phyloP scores from a whole-genome alignment of 53 echinoderm and acorn worm species.

The Henricia sp. region DNA sequence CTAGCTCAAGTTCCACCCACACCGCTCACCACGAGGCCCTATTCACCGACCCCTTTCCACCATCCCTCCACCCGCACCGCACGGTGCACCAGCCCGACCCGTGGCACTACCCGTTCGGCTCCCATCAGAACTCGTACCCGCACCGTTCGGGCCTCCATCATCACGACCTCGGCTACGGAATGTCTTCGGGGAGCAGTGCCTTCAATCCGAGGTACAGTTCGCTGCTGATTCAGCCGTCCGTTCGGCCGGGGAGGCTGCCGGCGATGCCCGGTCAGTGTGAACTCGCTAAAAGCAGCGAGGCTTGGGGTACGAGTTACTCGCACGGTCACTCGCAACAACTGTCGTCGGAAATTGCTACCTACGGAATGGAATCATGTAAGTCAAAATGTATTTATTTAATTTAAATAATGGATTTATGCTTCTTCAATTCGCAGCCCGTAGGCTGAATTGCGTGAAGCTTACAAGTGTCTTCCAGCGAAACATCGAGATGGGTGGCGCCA shows the following conservation, averaged over 20 bases:
- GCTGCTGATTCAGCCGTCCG: constrained; percentile 93
- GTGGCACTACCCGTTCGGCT: constrained; percentile 76
- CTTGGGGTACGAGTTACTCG: constrained; percentile 69
- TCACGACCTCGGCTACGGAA: constrained; percentile 91
- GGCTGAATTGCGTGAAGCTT: too few relatives aligned
- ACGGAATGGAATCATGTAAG: constrained; percentile 80
- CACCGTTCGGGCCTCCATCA: constrained; percentile 74
- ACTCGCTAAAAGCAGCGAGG: constrained; percentile 67
- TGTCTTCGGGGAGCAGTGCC: constrained; percentile 70
- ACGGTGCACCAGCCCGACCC: constrained; percentile 66
- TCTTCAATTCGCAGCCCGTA: too few relatives aligned
- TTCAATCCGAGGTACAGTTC: constrained; percentile 97
- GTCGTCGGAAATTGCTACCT: constrained; percentile 65
- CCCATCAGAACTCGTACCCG: constrained; percentile 68
- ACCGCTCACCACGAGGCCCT: constrained; percentile 64
- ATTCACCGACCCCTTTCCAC: constrained; percentile 77
- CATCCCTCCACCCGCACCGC: constrained; percentile 65
- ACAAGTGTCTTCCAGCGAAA: too few relatives aligned
- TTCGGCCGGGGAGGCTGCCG: constrained; percentile 66
- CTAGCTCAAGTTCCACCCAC: constrained; percentile 45
- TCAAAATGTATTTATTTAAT: not conserved
- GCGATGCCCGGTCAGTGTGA: constrained; percentile 90
- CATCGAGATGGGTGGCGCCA: too few relatives aligned
- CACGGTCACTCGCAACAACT: constrained; percentile 67
- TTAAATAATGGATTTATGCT: not conserved